Conservation (phyloP, 2,888 invertebrate genomes). For the Diloba caeruleocephala region DNA sequence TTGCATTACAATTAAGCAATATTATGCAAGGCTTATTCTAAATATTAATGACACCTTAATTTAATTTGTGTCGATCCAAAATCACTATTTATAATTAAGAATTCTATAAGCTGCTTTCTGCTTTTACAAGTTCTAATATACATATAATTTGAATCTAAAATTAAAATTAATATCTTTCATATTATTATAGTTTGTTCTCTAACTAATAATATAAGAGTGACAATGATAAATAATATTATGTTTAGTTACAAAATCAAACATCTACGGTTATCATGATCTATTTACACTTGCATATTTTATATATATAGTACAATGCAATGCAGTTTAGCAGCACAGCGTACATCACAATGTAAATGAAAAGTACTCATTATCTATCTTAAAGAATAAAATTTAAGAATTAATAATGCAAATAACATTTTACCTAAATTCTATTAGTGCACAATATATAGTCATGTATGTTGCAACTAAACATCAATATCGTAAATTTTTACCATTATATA, state of each 20-base stretch:
- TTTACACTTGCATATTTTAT: too few species aligned
- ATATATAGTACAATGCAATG: too few species aligned
- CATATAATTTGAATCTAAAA: slow-evolving; percentile 32
- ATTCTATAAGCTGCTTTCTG: slow-evolving; percentile 41
- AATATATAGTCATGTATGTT: slow-evolving; percentile 20
- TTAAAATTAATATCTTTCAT: slow-evolving; percentile 22
- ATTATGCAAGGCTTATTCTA: too few species aligned
- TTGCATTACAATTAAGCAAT: too few species aligned
- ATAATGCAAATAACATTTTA: slow-evolving; percentile 16
- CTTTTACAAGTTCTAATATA: slow-evolving; percentile 39
- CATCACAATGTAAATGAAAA: too few species aligned
- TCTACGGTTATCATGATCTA: neutral
- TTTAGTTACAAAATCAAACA: slow-evolving; percentile 42
- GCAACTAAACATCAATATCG: slow-evolving; percentile 31
- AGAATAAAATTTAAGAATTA: slow-evolving; percentile 16
- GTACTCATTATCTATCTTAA: too few species aligned
- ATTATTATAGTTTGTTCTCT: slow-evolving; percentile 11
- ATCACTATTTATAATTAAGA: neutral
- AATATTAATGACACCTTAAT: slow-evolving; percentile 6
- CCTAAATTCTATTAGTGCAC: slow-evolving; percentile 18
- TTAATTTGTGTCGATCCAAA: slow-evolving; percentile 14
- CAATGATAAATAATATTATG: slow-evolving; percentile 28
- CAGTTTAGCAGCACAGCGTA: too few species aligned
- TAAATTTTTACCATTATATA: slow-evolving; percentile 2
- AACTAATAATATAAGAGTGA: slow-evolving; percentile 14